Evolutionary conservation across 2,888 invertebrate genomes (phyloP).

Genomic region (Phymatocera aterrima): DNA sequence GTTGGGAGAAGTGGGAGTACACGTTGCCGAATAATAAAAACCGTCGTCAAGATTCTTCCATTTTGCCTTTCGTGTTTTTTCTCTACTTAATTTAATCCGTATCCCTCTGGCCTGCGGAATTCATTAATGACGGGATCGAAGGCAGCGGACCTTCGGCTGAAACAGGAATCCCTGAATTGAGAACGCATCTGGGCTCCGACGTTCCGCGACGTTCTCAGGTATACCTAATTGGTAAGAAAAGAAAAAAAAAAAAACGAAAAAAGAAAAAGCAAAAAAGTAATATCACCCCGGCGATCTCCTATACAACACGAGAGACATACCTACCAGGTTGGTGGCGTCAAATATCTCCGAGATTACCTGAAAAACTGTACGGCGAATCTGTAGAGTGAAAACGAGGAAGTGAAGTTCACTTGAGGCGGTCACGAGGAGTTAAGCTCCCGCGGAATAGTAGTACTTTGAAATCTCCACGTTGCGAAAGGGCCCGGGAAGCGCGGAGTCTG

Average conservation of each 20-base stretch:
- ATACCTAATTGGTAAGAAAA: no score
- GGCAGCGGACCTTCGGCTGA: not conserved
- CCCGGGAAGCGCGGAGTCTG: conserved; percentile 1
- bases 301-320: not conserved
- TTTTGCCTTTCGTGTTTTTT: not conserved
- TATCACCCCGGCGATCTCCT: not conserved
- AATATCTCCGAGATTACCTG: conserved; percentile 26
- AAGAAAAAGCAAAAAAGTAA: not conserved
- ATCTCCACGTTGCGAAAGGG: not conserved
- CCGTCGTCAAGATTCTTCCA: not conserved
- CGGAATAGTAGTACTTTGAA: conserved; percentile 37
- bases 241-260: no score
- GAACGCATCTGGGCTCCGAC: conserved; percentile 7
- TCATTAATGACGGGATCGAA: conserved; percentile 17
- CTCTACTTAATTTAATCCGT: not conserved
- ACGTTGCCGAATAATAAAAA: not conserved
- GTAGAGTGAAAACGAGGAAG: conserved; percentile 22
- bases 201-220: not conserved
- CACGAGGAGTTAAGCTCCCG: conserved; percentile 35
- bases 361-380: conserved; percentile 14
- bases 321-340: not conserved
- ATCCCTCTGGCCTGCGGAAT: conserved; percentile 9
- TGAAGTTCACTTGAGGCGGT: conserved; percentile 32
- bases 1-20: not conserved
- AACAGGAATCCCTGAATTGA: not conserved